phyloP scores from a whole-genome alignment of 1,140 invertebrate species.

The Temnothorax nylanderi region DNA sequence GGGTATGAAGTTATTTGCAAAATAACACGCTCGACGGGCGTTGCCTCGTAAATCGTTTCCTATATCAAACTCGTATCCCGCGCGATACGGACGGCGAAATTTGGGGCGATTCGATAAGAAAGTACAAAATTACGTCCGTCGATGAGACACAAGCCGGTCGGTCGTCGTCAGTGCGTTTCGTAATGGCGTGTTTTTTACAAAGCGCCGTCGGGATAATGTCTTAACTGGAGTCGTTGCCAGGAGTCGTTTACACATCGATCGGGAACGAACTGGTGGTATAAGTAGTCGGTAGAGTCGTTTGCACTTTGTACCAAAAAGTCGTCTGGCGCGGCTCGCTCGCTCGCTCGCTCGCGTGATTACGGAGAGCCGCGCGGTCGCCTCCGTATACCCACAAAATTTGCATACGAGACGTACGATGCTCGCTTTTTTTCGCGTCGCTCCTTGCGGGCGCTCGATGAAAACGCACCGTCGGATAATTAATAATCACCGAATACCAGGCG shows the following conservation, averaged over 20 bases:
- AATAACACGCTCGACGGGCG: conserved; percentile 23
- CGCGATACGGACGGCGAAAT: conserved; percentile 59
- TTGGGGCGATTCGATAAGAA: conserved; percentile 59
- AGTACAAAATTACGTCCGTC: conserved; percentile 50
- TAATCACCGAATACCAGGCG: conserved; percentile 35
- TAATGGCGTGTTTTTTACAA: conserved; percentile 67
- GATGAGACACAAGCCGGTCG: conserved; percentile 43
- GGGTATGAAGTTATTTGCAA: conserved; percentile 12
- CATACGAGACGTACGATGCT: conserved; percentile 60
- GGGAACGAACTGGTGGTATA: conserved; percentile 68
- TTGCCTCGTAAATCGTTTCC: conserved; percentile 41
- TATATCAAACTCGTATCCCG: conserved; percentile 21
- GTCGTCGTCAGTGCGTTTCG: conserved; percentile 53
- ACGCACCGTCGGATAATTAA: conserved; percentile 59
- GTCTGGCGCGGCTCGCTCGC: conserved; percentile 31
- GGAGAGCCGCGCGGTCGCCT: conserved; percentile 6
- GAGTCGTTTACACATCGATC: conserved; percentile 72
- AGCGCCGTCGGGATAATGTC: conserved; percentile 72
- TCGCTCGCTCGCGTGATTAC: conserved; percentile 48
- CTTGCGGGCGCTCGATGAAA: conserved; percentile 3
- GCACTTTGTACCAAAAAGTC: conserved; percentile 70
- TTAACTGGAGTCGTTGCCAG: conserved; percentile 63
- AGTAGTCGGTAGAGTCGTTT: conserved; percentile 69
- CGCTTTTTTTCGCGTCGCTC: not conserved
- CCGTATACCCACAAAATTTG: conserved; percentile 58